These are phyloP conservation scores for Vireo altiloquus DNA, from an alignment of 2,113 vertebrate genomes.

Conservation along the genomic window DNA sequence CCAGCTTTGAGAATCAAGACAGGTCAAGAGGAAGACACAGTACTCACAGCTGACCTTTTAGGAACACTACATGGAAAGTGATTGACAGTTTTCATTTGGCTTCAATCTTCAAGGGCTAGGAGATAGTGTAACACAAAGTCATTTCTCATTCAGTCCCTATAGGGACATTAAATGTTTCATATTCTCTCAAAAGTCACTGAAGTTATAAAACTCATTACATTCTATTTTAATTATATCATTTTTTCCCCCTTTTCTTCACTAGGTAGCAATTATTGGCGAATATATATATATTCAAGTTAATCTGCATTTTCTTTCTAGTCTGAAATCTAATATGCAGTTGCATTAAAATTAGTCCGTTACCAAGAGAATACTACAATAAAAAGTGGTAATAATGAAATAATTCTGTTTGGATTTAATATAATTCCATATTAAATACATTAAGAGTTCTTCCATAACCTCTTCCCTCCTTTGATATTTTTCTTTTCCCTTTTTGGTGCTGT, in stretches of 20 bases:
- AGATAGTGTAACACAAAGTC: background rate
- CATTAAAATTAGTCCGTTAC: conserved; percentile 55
- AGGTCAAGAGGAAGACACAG: background rate
- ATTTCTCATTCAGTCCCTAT: conserved; percentile 14
- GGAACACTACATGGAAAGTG: background rate
- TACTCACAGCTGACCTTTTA: background rate
- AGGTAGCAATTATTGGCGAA: conserved; percentile 6
- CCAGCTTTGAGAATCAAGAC: fast-evolving
- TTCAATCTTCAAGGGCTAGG: background rate
- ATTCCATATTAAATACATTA: conserved; percentile 52
- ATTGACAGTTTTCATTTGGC: background rate
- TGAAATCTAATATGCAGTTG: conserved; percentile 54
- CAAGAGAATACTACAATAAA: conserved; percentile 66
- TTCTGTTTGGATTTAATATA: conserved; percentile 58
- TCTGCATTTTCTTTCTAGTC: conserved; percentile 38
- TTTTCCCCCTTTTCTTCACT: background rate
- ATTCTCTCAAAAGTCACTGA: conserved; percentile 43
- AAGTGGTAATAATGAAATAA: conserved; percentile 58
- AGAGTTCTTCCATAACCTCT: background rate
- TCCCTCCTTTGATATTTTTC: background rate
- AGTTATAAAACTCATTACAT: conserved; percentile 50
- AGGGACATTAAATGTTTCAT: conserved; percentile 28
- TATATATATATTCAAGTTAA: conserved; percentile 35
- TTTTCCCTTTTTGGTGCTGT: background rate
- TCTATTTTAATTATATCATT: conserved; percentile 37